Base-by-base conservation (phyloP, 1,140 invertebrate species). In the Apis cerana region DNA sequence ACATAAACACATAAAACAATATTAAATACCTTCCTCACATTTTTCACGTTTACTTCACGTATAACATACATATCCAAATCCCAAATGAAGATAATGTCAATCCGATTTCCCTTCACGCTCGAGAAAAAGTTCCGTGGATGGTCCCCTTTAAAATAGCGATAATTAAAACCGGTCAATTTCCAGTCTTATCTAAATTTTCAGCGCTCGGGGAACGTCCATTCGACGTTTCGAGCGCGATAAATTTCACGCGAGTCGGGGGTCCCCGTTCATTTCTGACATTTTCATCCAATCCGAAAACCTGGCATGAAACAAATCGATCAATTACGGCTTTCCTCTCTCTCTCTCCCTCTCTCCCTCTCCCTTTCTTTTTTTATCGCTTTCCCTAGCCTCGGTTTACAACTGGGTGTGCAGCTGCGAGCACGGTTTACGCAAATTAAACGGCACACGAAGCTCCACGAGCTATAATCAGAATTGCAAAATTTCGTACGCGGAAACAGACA, bases 401-500 rank as follows among this genome's bases (percentile, higher is more conserved):
- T 43, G 33, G 33, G 33, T 43, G 33, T 23, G 50, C 59, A 23
- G 59, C 59, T 54, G 68, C 50, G 69, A 72, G 23, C n/a, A 11
- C 2, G 62, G 74, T 58, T 76, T 69, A 67, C 72, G 80, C n/a
- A 75, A 82, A 76, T 82, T 82, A 59, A 82, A 82, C 64, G 23
- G 54, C 54, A 69, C 19, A 33, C 54, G 64, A 33, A 76, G 23
- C 80, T 43, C 4, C 64, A 17, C 80, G 17, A 69, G 48, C 61
- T 48, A 56, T 76, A 59, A 82, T 82, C 80, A 82, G 80, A 82
- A 82, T 82, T 82, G 80, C 74, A 82, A 82, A 82, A 82, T 76
- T 82, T 56, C 50, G 21, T 23, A 50, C 56, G 64, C 21, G 54
- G 64, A 61, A 76, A 76, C 74, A 52, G 52, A n/a, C 80, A n/a